Percentiles rank a stretch among this genome's conserved stretches.
These are phyloP conservation scores for Dipodomys merriami DNA, from an alignment of 2,113 vertebrate species.

Conservation along the genomic window DNA sequence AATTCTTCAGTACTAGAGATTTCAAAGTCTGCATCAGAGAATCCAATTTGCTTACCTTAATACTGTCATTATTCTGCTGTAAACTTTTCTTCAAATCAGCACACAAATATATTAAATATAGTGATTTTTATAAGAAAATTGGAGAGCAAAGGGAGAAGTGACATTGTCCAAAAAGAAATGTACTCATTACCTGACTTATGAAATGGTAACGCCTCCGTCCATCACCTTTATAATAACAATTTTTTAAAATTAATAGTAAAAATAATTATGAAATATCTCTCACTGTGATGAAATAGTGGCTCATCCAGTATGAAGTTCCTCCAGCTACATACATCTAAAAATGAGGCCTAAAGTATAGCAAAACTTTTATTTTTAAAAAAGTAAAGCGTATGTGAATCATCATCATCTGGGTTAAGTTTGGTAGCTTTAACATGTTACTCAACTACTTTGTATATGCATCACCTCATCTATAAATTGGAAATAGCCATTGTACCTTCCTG, in stretches of 20 bases:
- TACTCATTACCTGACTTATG: no score
- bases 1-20: not conserved
- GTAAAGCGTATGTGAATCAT: not conserved
- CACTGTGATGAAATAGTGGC: not conserved
- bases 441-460: not conserved
- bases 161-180: no score
- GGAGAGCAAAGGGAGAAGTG: no score
- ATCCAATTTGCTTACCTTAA: not conserved
- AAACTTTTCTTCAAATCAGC: conserved; percentile 16
- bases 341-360: not conserved
- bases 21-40: not conserved
- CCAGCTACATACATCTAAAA: conserved; percentile 23
- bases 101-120: not conserved
- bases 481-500: not conserved
- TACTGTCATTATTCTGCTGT: not conserved
- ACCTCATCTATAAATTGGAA: not conserved
- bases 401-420: not conserved
- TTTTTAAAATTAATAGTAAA: no score
- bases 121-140: not conserved
- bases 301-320: not conserved
- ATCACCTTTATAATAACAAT: no score
- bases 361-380: not conserved
- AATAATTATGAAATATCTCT: not conserved
- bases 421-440: not conserved
- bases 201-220: no score